Conservation (phyloP, 2,797 vertebrate genomes). For the Percopsis omiscomaycus region DNA sequence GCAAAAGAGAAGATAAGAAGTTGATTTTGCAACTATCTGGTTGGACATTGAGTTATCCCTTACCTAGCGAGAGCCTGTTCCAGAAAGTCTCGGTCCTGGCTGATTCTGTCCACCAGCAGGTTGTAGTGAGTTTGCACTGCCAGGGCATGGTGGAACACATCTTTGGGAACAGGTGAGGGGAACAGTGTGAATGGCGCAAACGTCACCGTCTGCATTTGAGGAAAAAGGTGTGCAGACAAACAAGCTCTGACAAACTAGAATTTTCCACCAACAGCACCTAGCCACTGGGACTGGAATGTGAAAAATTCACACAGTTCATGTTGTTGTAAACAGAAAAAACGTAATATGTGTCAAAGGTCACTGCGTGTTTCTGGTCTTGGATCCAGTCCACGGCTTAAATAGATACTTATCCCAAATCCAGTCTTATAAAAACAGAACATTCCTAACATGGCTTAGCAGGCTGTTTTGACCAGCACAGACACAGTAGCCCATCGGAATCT, state of each 20-base stretch:
- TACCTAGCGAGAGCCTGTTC: slow-evolving; percentile 86
- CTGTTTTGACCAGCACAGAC: slow-evolving; percentile 8
- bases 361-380: too few relatives aligned
- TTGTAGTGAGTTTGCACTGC: slow-evolving; percentile 89
- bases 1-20: too few relatives aligned
- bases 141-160: slow-evolving; percentile 84
- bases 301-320: slow-evolving; percentile 9
- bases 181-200: slow-evolving; percentile 91
- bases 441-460: slow-evolving; percentile 49
- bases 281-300: background rate
- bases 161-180: slow-evolving; percentile 82
- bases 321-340: too few relatives aligned
- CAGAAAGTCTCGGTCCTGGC: slow-evolving; percentile 84
- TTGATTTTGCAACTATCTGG: too few relatives aligned
- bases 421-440: slow-evolving; percentile 31
- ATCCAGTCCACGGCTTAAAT: slow-evolving; percentile 15
- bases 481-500: background rate
- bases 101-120: slow-evolving; percentile 87
- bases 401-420: slow-evolving; percentile 35
- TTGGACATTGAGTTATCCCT: background rate
- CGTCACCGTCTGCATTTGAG: slow-evolving; percentile 80
- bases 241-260: background rate
- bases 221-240: too few relatives aligned
- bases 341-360: background rate
- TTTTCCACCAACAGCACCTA: background rate